Evolutionary conservation across 2,888 invertebrate species (phyloP).

Genomic region (Argyra leucocephala): DNA sequence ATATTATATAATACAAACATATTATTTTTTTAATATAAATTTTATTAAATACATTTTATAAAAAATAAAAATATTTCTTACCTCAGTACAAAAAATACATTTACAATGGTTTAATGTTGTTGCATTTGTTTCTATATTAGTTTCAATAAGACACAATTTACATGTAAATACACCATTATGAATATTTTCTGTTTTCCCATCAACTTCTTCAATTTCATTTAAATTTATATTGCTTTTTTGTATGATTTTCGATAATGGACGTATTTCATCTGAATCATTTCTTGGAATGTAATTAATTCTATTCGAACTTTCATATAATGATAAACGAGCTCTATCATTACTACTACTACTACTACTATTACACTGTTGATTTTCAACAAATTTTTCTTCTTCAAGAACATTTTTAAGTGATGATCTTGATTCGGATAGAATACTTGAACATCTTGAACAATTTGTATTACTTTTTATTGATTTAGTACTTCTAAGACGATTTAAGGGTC

Average conservation of each 20-base stretch:
- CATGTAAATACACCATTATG: conserved; percentile 48
- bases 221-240: neutral
- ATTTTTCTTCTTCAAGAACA: too few relatives aligned
- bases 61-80: conserved; percentile 44
- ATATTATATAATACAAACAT: too few relatives aligned
- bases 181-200: too few relatives aligned
- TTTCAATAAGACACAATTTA: conserved; percentile 75
- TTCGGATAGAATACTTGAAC: conserved; percentile 70
- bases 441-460: conserved; percentile 63
- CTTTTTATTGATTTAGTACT: conserved; percentile 39
- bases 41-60: too few relatives aligned
- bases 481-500: conserved; percentile 40
- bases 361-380: conserved; percentile 12
- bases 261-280: too few relatives aligned
- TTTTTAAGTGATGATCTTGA: conserved; percentile 46
- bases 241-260: too few relatives aligned
- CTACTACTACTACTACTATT: too few relatives aligned
- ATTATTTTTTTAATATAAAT: too few relatives aligned
- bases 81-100: conserved; percentile 80
- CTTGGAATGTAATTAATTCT: too few relatives aligned
- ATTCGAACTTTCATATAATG: too few relatives aligned
- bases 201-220: neutral
- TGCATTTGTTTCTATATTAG: conserved; percentile 52
- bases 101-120: conserved; percentile 67
- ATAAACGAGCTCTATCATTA: too few relatives aligned